Conservation (phyloP, 2,797 vertebrate genomes). For the Karalla daura region DNA sequence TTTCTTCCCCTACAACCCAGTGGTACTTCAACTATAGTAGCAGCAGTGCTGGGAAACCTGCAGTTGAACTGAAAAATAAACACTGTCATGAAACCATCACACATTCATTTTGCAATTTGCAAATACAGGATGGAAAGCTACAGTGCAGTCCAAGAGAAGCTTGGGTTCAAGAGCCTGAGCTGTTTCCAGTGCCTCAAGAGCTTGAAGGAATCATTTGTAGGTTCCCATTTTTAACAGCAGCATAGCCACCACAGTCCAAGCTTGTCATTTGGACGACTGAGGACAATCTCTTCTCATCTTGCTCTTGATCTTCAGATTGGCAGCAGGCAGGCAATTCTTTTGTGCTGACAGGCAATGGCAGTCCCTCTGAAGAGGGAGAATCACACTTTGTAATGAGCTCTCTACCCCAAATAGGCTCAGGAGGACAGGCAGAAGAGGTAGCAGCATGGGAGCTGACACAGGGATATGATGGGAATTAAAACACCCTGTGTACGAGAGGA, state of each 20-base stretch:
- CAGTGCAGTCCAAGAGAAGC: neutral
- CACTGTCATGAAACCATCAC: neutral
- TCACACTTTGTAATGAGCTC: slow-evolving; percentile 72
- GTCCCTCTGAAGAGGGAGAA: slow-evolving; percentile 60
- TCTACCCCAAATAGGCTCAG: slow-evolving; percentile 42
- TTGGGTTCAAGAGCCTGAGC: neutral
- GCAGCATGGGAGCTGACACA: slow-evolving; percentile 33
- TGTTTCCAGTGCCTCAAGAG: neutral
- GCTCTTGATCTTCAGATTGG: slow-evolving; percentile 64
- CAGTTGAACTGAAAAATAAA: neutral
- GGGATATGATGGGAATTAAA: slow-evolving; percentile 53
- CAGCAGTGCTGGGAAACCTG: neutral
- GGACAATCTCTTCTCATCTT: slow-evolving; percentile 47
- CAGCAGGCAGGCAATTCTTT: slow-evolving; percentile 65
- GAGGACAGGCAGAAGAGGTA: slow-evolving; percentile 17
- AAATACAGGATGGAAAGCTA: neutral
- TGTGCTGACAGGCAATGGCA: slow-evolving; percentile 59
- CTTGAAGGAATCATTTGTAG: neutral
- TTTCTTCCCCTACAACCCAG: neutral
- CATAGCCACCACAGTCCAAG: neutral
- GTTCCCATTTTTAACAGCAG: slow-evolving; percentile 12
- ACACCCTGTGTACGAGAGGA: slow-evolving; percentile 10
- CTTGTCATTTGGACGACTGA: slow-evolving; percentile 24
- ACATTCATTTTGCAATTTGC: neutral
- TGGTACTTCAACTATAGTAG: neutral